phyloP scores from a whole-genome alignment of 2,888 invertebrate species.

The Calephelis perditalis region DNA sequence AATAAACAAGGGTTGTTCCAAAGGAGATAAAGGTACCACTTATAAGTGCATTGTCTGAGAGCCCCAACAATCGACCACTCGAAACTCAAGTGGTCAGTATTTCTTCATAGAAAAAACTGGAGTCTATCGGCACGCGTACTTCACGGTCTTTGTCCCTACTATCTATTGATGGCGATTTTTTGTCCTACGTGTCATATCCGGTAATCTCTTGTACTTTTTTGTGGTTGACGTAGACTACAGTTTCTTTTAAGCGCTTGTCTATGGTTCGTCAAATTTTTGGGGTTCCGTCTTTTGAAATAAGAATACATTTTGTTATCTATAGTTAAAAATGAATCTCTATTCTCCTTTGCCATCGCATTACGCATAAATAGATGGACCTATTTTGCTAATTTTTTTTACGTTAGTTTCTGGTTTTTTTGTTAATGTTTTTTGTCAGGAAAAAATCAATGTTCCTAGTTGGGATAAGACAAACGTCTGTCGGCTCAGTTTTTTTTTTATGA shows the following conservation, averaged over 20 bases:
- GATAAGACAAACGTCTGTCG: no score
- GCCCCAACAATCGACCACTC: constrained; percentile 59
- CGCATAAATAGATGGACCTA: no score
- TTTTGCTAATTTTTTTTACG: no score
- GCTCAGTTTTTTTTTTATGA: no score
- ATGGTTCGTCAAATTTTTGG: no score
- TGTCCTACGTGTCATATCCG: constrained; percentile 67
- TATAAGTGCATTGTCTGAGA: constrained; percentile 43
- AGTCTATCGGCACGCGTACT: constrained; percentile 61
- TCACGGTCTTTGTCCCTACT: constrained; percentile 3
- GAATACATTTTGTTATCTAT: no score
- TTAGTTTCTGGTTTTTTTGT: no score
- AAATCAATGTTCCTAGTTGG: no score
- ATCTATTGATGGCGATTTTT: constrained; percentile 39
- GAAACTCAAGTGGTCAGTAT: constrained; percentile 57
- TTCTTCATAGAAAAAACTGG: constrained; percentile 44
- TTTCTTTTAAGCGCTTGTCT: neutral
- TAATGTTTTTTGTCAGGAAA: no score
- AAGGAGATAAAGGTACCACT: constrained; percentile 44
- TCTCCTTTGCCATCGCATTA: no score
- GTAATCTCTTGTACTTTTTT: constrained; percentile 31
- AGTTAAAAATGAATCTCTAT: no score
- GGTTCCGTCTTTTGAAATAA: no score
- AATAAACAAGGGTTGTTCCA: constrained; percentile 28
- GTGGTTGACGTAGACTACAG: neutral